Conservation (phyloP, 2,113 vertebrate species). For the Gymnarchus niloticus region DNA sequence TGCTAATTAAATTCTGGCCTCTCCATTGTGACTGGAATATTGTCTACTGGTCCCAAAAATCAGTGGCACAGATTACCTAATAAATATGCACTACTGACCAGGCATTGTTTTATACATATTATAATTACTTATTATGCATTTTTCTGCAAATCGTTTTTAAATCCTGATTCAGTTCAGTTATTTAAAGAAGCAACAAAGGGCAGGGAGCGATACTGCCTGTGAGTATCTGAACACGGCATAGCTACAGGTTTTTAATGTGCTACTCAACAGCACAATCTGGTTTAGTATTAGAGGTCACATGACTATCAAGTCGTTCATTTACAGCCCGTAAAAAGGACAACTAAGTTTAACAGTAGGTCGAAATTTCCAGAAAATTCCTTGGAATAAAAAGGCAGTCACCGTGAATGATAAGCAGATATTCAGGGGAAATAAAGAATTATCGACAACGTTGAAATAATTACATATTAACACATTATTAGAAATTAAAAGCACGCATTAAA, state of each 20-base stretch:
- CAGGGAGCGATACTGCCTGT: no score
- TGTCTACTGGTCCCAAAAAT: slow-evolving; percentile 4
- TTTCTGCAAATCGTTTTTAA: no score
- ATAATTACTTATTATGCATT: not conserved
- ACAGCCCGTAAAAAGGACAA: no score
- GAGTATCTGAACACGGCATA: no score
- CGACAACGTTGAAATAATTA: not conserved
- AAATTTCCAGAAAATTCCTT: not conserved
- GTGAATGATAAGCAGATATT: no score
- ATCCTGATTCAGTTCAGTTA: no score
- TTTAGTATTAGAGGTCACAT: no score
- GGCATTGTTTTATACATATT: not conserved
- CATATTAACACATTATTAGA: not conserved
- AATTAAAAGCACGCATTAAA: not conserved
- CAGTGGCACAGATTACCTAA: not conserved
- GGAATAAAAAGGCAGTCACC: not conserved
- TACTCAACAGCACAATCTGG: no score
- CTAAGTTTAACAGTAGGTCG: no score
- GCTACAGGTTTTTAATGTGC: no score
- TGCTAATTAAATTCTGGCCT: slow-evolving; percentile 8
- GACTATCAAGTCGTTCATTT: no score
- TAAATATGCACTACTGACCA: not conserved
- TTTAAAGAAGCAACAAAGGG: no score
- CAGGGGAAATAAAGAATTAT: not conserved
- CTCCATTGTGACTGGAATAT: not conserved